Conservation (phyloP, 2,113 vertebrate genomes). For the Stegostoma tigrinum region DNA sequence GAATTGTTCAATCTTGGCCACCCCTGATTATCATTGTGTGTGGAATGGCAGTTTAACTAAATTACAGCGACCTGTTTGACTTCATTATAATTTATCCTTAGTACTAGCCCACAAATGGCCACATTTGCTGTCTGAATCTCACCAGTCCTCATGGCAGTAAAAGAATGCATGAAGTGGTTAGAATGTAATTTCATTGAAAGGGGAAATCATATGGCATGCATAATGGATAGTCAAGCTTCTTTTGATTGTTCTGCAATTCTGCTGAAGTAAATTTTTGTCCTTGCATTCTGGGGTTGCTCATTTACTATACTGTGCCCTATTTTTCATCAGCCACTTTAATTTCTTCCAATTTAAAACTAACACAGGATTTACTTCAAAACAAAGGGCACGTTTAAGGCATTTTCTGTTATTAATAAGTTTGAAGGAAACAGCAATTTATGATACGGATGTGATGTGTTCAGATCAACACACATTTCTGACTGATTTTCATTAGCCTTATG, state of each 20-base stretch:
- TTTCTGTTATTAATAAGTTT: background rate
- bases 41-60: background rate
- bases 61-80: background rate
- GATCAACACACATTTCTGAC: background rate
- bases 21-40: background rate
- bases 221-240: too few species aligned
- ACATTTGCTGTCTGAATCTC: background rate
- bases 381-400: background rate
- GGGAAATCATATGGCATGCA: background rate
- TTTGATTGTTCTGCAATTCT: background rate
- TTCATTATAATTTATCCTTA: background rate
- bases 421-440: background rate
- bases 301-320: background rate
- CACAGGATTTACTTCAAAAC: background rate
- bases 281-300: background rate
- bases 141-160: background rate
- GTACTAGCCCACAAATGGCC: background rate
- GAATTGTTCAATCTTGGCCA: background rate
- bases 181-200: background rate
- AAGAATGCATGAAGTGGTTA: background rate
- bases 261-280: background rate
- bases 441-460: background rate
- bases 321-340: background rate
- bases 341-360: background rate
- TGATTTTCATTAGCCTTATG: background rate